A percentile compares a stretch with the other conserved stretches of the same genome.
Conservation (phyloP, 2,113 vertebrate species). For the Chamaetylas fuelleborni region DNA sequence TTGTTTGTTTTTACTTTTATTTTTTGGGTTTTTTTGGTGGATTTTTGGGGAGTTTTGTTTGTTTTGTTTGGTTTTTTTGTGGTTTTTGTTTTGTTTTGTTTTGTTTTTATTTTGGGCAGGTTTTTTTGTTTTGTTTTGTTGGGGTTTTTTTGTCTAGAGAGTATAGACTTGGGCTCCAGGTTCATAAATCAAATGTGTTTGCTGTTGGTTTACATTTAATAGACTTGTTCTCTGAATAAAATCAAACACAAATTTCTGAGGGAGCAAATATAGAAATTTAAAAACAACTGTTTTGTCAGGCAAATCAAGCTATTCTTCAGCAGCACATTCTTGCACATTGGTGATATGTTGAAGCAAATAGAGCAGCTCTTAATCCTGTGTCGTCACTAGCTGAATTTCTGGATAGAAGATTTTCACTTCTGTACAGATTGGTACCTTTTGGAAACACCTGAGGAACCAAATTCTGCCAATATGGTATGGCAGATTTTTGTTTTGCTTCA, state of each 20-base stretch:
- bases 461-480: neutral
- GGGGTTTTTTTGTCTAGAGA: neutral
- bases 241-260: neutral
- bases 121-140: too few species aligned
- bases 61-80: too few species aligned
- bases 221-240: neutral
- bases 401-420: neutral
- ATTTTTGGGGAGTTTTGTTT: too few species aligned
- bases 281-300: neutral
- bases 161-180: neutral
- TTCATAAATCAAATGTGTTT: neutral
- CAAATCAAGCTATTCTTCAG: neutral
- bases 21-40: too few species aligned
- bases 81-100: too few species aligned
- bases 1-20: neutral
- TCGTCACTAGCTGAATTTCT: neutral
- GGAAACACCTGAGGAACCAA: neutral
- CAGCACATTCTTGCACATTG: neutral
- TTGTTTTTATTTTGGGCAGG: too few species aligned
- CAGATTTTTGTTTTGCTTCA: neutral
- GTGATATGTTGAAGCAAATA: neutral
- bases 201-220: neutral
- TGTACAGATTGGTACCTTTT: neutral
- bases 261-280: neutral
- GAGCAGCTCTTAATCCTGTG: neutral